Percentiles rank a stretch among this genome's conserved stretches.
Conservation (phyloP, 2,797 vertebrate genomes). For the Peromyscus eremicus region DNA sequence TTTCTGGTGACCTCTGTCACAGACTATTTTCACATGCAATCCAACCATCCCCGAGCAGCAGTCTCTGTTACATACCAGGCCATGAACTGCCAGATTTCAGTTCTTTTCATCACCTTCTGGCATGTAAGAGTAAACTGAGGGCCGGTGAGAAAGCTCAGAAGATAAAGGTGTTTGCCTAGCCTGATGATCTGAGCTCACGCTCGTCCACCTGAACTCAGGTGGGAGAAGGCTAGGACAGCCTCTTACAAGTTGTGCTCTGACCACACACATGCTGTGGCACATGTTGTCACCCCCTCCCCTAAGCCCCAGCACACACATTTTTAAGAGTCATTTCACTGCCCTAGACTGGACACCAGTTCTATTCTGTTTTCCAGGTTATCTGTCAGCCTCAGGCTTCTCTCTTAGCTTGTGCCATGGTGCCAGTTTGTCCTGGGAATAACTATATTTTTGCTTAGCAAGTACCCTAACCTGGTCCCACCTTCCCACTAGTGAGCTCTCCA, state of each 20-base stretch:
- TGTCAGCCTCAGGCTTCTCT: neutral
- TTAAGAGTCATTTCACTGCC: neutral
- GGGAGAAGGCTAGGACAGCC: neutral
- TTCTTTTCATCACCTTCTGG: neutral
- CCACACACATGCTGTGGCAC: neutral
- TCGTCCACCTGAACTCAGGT: neutral
- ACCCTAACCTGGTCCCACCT: neutral
- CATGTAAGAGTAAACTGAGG: too few relatives aligned
- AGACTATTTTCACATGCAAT: neutral
- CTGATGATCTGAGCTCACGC: neutral
- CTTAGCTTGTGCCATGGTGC: too few relatives aligned
- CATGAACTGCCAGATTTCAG: fast-evolving
- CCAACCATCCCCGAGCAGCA: fast-evolving
- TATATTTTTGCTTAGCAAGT: neutral
- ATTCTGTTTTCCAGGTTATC: neutral
- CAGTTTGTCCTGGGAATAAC: neutral
- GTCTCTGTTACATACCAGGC: too few relatives aligned
- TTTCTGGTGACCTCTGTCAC: neutral
- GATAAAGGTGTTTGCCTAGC: too few relatives aligned
- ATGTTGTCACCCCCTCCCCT: neutral
- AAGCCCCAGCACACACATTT: neutral
- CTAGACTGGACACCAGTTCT: neutral
- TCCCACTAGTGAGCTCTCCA: neutral
- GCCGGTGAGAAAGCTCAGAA: neutral
- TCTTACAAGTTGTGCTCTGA: neutral